Percentiles rank a stretch among this genome's conserved stretches.
Evolutionary conservation across 2,888 invertebrate species (phyloP).

Genomic region (Lasioglossum calceatum): DNA sequence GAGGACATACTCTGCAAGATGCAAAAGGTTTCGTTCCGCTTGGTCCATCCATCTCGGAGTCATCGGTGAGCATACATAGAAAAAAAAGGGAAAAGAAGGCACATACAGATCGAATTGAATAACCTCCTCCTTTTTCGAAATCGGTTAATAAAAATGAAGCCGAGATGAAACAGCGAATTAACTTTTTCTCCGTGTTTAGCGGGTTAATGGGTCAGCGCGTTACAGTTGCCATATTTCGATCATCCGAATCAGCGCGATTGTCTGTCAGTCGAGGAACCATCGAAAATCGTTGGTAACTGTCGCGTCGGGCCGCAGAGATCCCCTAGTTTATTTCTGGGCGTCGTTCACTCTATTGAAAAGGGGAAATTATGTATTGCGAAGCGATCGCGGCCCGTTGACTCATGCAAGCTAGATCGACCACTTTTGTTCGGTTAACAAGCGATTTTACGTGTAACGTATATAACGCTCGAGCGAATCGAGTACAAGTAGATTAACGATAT

Average conservation of each 20-base stretch:
- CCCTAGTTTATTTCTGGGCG: background rate
- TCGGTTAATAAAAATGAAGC: background rate
- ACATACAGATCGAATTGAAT: too few species aligned
- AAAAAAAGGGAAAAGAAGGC: too few species aligned
- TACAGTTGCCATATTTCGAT: background rate
- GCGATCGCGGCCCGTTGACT: background rate
- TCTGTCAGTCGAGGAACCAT: background rate
- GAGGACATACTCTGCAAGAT: too few species aligned
- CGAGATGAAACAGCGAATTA: background rate
- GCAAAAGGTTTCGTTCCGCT: too few species aligned
- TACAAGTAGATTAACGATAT: background rate
- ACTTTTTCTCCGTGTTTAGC: background rate
- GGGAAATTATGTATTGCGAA: background rate
- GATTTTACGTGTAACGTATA: background rate
- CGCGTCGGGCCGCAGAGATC: too few species aligned
- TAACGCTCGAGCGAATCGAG: background rate
- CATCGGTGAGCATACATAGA: too few species aligned
- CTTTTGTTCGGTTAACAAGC: background rate
- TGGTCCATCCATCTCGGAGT: too few species aligned
- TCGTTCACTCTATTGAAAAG: background rate
- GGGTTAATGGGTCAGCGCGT: background rate
- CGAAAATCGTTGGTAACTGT: slow-evolving; percentile 2
- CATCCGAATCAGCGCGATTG: background rate
- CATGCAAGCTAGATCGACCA: background rate
- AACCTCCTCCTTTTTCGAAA: too few species aligned